phyloP scores from a whole-genome alignment of 2,113 vertebrate species.

The Poecile atricapillus region DNA sequence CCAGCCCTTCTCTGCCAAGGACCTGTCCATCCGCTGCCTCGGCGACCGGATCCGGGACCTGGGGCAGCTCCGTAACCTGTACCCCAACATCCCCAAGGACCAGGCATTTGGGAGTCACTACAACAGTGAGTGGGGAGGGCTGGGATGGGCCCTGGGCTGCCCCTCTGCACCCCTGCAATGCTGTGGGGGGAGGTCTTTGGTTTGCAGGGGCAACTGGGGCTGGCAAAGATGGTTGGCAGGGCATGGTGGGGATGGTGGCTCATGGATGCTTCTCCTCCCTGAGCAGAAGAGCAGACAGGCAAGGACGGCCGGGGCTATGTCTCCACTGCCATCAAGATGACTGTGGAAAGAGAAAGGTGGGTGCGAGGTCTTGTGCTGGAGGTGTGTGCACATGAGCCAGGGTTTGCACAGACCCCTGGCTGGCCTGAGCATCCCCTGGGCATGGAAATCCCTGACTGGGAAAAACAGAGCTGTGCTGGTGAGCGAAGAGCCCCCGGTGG shows the following conservation, averaged over 20 bases:
- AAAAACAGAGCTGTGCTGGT: not conserved
- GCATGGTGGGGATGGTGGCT: fast-evolving
- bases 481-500: fast-evolving
- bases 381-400: not conserved
- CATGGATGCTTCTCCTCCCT: not conserved
- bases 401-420: not conserved
- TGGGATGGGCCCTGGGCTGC: not conserved
- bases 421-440: fast-evolving
- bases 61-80: conserved; percentile 80
- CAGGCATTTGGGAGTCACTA: conserved; percentile 87
- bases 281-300: conserved; percentile 72
- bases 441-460: not conserved
- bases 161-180: not conserved
- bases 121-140: conserved; percentile 76
- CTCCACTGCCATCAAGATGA: conserved; percentile 76
- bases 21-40: conserved; percentile 88
- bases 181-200: fast-evolving
- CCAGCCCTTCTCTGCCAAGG: conserved; percentile 91
- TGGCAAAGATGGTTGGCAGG: not conserved
- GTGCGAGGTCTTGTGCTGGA: fast-evolving
- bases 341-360: conserved; percentile 68
- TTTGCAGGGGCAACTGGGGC: fast-evolving
- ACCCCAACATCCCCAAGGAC: conserved; percentile 82
- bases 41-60: conserved; percentile 91
- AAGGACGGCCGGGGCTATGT: conserved; percentile 74